Base-by-base conservation (phyloP, 1,140 invertebrate genomes). In the Lordiphosa stackelbergi region DNA sequence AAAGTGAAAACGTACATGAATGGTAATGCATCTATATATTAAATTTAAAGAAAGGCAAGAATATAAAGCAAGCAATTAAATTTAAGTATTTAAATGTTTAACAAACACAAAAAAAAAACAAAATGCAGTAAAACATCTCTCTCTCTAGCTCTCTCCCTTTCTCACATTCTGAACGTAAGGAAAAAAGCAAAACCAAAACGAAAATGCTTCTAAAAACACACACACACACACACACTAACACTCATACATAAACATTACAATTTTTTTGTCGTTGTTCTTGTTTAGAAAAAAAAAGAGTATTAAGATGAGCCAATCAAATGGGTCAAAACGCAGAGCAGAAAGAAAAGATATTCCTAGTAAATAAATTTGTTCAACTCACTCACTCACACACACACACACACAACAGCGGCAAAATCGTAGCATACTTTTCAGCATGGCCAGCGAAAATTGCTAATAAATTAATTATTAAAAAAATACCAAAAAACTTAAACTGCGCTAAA, bases 21-120 rank as follows among this genome's bases (percentile, higher is more conserved):
- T 74, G 78, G 75, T 81, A 78, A 81, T 81, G 70, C 69, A 81
- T 81, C 78, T 83, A 83, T 83, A 81, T 81, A 78, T 75, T 79
- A 81, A 75, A 83, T 63, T 71, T 66, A 75, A 74, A 71, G 63
- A 64, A 81, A 58, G 71, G 72, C 77, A 72, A 75, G 47, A 75
- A 79, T 78, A 78, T 73, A 83, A 78, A 68, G 66, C 61, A 85
- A 84, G 78, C 69, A 85, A 85, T 60, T 83, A 84, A 69, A 73
- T 83, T 84, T 83, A 81, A 75, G 75, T 75, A 81, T 83, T 72
- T 69, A 70, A 71, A 81, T 81, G 71, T 81, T 81, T 72, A 83
- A 81, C 58, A 83, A 48, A 38, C 49, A 63, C 12, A 40, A 68
- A 53, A 40, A 45, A 36, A 58, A 54, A 42, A 46, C 53, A 46